A percentile compares a stretch with the other conserved stretches of the same genome.
Conservation (phyloP, 2,888 invertebrate genomes). For the Dicyrtomina minuta region DNA sequence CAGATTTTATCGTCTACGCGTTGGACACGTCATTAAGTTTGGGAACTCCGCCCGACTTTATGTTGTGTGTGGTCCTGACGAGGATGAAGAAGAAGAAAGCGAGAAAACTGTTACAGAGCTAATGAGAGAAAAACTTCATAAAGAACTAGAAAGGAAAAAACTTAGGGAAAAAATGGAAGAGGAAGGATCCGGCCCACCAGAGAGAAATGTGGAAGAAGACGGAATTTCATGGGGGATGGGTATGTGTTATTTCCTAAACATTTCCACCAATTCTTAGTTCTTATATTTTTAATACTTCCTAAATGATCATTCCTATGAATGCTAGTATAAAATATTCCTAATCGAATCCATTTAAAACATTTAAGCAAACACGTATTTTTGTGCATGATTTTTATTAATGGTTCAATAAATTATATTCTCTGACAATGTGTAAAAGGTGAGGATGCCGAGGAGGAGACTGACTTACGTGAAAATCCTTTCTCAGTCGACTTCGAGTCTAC, state of each 20-base stretch:
- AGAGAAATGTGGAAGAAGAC: constrained; percentile 59
- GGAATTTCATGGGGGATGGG: constrained; percentile 95
- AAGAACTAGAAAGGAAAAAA: constrained; percentile 48
- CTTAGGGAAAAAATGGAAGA: constrained; percentile 52
- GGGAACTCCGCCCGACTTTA: constrained; percentile 83
- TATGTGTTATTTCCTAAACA: constrained; percentile 54
- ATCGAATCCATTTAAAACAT: too few species aligned
- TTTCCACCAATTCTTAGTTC: too few species aligned
- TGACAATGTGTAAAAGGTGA: constrained; percentile 63
- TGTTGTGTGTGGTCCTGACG: constrained; percentile 79
- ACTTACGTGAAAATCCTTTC: constrained; percentile 76
- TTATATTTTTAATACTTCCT: too few species aligned
- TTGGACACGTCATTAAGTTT: constrained; percentile 89
- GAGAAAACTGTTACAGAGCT: constrained; percentile 69
- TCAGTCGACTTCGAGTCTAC: constrained; percentile 59
- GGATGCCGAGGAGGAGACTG: constrained; percentile 83
- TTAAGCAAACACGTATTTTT: too few species aligned
- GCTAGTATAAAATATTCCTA: too few species aligned
- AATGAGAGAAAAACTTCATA: constrained; percentile 43
- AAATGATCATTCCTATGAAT: too few species aligned
- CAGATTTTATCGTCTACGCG: constrained; percentile 65
- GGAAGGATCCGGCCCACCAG: constrained; percentile 47
- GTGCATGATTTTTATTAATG: constrained; percentile 12
- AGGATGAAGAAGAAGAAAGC: constrained; percentile 84
- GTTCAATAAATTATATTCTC: too few species aligned